Base-by-base conservation (phyloP, 2,113 vertebrate genomes). In the Piprites chloris region DNA sequence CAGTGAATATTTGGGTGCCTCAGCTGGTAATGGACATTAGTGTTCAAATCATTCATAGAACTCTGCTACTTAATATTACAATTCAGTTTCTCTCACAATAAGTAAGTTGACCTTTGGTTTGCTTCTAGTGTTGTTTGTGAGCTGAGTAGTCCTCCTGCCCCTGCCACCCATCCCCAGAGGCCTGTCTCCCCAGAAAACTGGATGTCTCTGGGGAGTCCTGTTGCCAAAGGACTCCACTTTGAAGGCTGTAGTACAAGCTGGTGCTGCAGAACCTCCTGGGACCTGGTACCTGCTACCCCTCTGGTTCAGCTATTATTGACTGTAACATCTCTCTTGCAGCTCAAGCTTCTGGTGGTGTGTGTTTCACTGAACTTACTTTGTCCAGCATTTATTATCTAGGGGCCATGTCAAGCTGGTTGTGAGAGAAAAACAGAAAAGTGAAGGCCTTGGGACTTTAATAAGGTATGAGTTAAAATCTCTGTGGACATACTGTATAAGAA, bases 11-110 rank as follows among this genome's bases (percentile, higher is more conserved):
- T 86, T 69, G 82, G 69, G 41, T 5, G 4, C 59, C 33, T 65
- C 71, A 49, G 28, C 30, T 87, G 69, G 47, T 37, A 74, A 27
- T 6, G 33, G 33, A 13, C 53, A 39, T 50, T 18, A 35, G 11
- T 21, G 32, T 30, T 56, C 69, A 81, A 74, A 49, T 61, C 7
- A 62, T 72, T 78, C 7, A 9, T 61, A 52, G 28, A 5, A 22
- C 30, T 75, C 22, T 50, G 35, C 47, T 67, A 17, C 28, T 67
- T 11, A 5, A 1, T 27, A 56, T 50, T 85, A 30, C 0, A 0
- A 12, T 74, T 77, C 18, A 22, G 11, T 58, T 86, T 85, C 26
- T 55, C 46, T 75, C 14, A 33, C 28, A 77, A 1, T 24, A 46
- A 49, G 16, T 67, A 55, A 52, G 24, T 19, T 47, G 37, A 21